Evolutionary conservation across 2,888 invertebrate species (phyloP), one percentile per base, ranked within the genome.

Genomic region (Thecocarcelia acutangulata): DNA sequence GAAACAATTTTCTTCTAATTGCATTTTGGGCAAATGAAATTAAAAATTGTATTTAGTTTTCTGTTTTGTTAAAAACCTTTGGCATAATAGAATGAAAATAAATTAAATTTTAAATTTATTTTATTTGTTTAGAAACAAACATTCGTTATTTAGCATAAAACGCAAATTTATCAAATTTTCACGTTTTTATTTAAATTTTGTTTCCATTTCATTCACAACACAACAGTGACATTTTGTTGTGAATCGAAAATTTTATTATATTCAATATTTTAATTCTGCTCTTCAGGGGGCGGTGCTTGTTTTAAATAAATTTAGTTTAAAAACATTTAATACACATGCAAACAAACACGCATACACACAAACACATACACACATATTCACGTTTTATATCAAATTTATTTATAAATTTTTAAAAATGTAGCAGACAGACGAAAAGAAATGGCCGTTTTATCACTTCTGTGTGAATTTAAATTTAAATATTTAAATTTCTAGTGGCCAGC

Each of bases 261-360:
- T 50, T 50, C 9, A 40, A 6, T 56, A 21, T 21, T 50, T 21
- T 17, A 33, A 11, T 40, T 28, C 2, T 58, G 3, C 11, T 70
- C 12, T 50, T 61, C 40, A 44, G 15, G 24, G 59, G 75, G 75
- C 75, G 75, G 63, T 68, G 75, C 75, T 75, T 59, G 33, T 42
- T 68, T 59, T 13, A 42, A 59, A 59, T 42, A 50, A 75, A 50
- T 75, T 75, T 50, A 58, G n/a, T 68, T 68, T 54, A 24, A 42
- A 68, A 54, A 5, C 52, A 59, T 72, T 69, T 19, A 13, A 11
- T 5, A 15, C 15, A 52, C 42, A 19, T 46, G 8, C 9, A 64
- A 12, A 13, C 8, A 54, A 0, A 52, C 9, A 13, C 3, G 42
- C 40, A 42, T 40, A 50, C 54, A 44, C 15, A 44, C 50, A 19